Percentiles rank a stretch among this genome's conserved stretches.
phyloP scores from a whole-genome alignment of 2,797 vertebrate species.

The Sparus aurata region DNA sequence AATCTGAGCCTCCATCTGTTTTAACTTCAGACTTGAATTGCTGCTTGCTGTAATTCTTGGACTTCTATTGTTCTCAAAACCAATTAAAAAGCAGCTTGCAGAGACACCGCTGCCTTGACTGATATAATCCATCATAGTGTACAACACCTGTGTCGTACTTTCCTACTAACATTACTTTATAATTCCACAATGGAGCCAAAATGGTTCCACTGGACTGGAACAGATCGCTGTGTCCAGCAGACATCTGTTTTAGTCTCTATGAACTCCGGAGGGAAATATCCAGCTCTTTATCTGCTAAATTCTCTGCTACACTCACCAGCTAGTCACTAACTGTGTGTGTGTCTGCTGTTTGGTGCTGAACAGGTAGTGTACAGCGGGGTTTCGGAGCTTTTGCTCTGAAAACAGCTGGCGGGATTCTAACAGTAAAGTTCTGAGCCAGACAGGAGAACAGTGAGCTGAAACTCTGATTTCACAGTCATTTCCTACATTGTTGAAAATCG shows the following conservation, averaged over 20 bases:
- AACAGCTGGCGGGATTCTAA: not conserved
- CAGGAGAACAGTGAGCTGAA: not conserved
- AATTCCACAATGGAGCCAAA: conserved; percentile 8
- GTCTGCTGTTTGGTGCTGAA: not conserved
- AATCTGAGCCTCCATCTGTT: conserved; percentile 9
- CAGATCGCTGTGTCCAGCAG: conserved; percentile 28
- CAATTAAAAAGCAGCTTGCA: conserved; percentile 56
- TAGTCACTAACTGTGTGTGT: not conserved
- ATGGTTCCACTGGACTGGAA: conserved; percentile 1
- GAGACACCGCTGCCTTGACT: conserved; percentile 32
- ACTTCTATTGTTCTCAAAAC: conserved; percentile 52
- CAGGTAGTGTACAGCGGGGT: too few species aligned
- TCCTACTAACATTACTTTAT: conserved; percentile 17
- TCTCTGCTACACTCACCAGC: not conserved
- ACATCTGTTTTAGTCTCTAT: conserved; percentile 13
- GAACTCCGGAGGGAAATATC: not conserved
- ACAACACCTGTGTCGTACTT: conserved; percentile 29
- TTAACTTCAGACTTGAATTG: conserved; percentile 7
- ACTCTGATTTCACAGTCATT: not conserved
- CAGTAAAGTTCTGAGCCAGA: not conserved
- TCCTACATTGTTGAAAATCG: too few species aligned
- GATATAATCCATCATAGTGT: conserved; percentile 45
- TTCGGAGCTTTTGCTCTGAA: not conserved
- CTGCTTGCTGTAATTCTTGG: conserved; percentile 10
- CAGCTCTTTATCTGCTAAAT: not conserved